These are phyloP conservation scores for Cossypha polioptera DNA, from an alignment of 2,797 vertebrate species.

Conservation along the genomic window DNA sequence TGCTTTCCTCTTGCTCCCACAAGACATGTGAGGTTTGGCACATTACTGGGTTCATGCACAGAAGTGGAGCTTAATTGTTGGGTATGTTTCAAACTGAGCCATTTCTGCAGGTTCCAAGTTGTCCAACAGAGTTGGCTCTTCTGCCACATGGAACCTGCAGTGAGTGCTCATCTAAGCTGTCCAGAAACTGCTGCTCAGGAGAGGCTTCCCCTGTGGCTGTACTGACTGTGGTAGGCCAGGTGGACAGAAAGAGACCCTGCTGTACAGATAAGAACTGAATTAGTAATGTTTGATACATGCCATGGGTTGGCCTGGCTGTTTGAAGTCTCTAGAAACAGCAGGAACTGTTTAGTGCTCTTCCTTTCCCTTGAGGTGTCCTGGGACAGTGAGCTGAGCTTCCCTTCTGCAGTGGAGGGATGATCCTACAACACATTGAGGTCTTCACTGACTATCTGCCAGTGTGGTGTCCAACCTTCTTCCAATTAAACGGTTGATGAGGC, in stretches of 20 bases:
- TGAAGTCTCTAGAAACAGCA: not conserved
- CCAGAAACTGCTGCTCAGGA: not conserved
- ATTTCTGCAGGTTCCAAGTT: not conserved
- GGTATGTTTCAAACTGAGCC: not conserved
- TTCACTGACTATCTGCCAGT: not conserved
- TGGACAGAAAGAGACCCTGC: not conserved
- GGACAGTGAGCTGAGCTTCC: not conserved
- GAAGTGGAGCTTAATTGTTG: not conserved
- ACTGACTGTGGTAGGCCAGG: not conserved
- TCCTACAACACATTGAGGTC: rapidly evolving
- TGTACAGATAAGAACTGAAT: not conserved
- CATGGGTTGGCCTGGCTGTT: not conserved
- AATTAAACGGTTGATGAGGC: not conserved
- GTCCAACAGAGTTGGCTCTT: not conserved
- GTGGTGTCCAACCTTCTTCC: not conserved
- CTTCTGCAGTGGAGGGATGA: not conserved
- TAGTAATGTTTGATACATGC: not conserved
- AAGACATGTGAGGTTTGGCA: rapidly evolving
- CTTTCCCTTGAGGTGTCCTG: not conserved
- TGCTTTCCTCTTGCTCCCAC: not conserved
- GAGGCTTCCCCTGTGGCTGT: not conserved
- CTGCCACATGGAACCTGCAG: rapidly evolving
- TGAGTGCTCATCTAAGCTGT: not conserved
- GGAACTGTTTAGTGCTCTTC: not conserved
- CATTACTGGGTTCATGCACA: not conserved